phyloP scores from a whole-genome alignment of 2,797 vertebrate species.

The Anguilla pacifica region DNA sequence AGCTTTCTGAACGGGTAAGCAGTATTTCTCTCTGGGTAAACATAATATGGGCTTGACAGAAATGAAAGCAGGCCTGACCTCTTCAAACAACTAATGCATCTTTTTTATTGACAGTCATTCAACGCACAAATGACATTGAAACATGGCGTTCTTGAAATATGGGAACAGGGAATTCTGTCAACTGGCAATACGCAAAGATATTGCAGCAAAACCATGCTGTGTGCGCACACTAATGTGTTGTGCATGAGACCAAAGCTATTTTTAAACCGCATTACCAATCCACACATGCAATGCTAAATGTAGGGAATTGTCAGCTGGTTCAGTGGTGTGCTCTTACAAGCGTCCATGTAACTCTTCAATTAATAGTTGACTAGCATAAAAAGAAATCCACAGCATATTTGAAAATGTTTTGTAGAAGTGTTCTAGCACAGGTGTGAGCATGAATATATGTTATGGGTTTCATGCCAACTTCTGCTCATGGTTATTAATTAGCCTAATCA shows the following conservation, averaged over 20 bases:
- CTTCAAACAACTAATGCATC: background rate
- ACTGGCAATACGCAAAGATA: background rate
- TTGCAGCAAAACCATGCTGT: background rate
- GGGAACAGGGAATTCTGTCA: background rate
- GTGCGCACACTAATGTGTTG: background rate
- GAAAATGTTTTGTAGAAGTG: background rate
- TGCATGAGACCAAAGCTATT: background rate
- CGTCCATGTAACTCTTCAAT: background rate
- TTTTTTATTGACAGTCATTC: background rate
- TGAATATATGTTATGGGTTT: background rate
- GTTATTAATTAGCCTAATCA: background rate
- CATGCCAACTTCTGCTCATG: conserved; percentile 1
- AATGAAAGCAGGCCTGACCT: background rate
- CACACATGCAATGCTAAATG: background rate
- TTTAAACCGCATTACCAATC: background rate
- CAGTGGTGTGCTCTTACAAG: background rate
- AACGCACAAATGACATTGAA: background rate
- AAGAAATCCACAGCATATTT: background rate
- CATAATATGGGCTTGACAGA: background rate
- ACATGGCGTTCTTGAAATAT: background rate
- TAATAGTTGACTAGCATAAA: background rate
- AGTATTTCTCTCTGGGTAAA: background rate
- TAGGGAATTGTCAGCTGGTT: background rate
- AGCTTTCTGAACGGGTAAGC: background rate
- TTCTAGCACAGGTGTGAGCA: background rate